Evolutionary conservation across 2,113 vertebrate genomes (phyloP), one percentile per base, ranked within the genome.

Genomic region (Neolamprologus ventralis): DNA sequence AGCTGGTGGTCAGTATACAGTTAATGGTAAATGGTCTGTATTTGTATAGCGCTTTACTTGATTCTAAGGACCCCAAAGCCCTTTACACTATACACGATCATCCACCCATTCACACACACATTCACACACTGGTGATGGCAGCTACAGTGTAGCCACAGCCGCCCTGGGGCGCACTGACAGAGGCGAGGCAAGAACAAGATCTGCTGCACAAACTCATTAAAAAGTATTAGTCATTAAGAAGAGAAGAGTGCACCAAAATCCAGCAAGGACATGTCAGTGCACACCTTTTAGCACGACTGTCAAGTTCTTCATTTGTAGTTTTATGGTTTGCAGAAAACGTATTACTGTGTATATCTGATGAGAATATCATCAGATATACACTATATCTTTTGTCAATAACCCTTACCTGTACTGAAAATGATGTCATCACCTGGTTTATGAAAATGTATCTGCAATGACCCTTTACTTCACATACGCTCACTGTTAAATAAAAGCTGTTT

Each of bases 401-500:
- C 13, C 21, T 73, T 16, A 42, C 21, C 21, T 26, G 40, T 26
- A 28, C 40, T 45, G 21, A 16, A 75, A 73, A 47, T 35, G 1
- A 71, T 73, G 40, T 28, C 68, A 17, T 75, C 14, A 47, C 40
- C 68, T 42, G 8, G 37, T 75, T 45, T 75, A 17, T 26, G 14
- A 75, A 26, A 75, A 75, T 75, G 6, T 75, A 7, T 47, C 71
- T 47, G 42, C 42, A 47, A 47, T 75, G 71, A 75, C 23, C 23
- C 42, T 75, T 47, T 47, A 17, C 9, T 28, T 75, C 68, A 28
- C 71, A 28, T 47, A 11, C 4, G 14, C 71, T 47, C 42, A 47
- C 71, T 47, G 40, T 28, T 75, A 75, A 75, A 75, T 28, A 75
- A 47, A 28, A 47, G 9, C 71, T 47, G 71, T 47, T 75, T 75